phyloP scores from a whole-genome alignment of 2,113 vertebrate genomes.

The Neofelis nebulosa region DNA sequence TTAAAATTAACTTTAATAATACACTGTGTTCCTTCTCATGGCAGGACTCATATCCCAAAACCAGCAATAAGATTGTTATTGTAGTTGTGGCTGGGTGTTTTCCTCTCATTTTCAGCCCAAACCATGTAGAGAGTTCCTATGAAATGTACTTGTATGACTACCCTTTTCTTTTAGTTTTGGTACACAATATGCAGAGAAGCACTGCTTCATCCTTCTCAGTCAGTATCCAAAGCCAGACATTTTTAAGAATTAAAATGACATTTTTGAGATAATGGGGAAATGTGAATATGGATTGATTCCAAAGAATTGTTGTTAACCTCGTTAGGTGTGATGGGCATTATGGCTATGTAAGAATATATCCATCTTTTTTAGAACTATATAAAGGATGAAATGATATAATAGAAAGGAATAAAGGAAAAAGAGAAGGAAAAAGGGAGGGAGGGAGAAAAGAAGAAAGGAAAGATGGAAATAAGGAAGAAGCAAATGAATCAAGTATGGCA shows the following conservation, averaged over 20 bases:
- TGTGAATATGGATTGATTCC: not conserved
- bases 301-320: conserved; percentile 21
- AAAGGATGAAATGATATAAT: not conserved
- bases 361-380: not conserved
- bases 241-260: not conserved
- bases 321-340: not conserved
- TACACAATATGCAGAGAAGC: not conserved
- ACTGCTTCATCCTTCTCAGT: not conserved
- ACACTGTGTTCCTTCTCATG: not conserved
- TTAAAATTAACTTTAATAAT: conserved; percentile 68
- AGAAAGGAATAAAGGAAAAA: not conserved
- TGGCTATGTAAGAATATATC: not conserved
- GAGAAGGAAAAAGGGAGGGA: not conserved
- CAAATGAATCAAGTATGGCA: not conserved
- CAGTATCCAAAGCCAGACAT: not conserved
- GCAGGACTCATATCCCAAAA: not conserved
- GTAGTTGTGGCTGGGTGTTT: not conserved
- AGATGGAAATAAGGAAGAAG: not conserved
- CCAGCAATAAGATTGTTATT: not conserved
- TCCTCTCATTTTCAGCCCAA: conserved; percentile 13
- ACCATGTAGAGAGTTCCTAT: not conserved
- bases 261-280: not conserved
- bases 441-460: not conserved
- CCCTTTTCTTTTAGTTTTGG: not conserved
- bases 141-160: not conserved